Conservation (phyloP, 2,888 invertebrate genomes). For the Xiphydria camelus region DNA sequence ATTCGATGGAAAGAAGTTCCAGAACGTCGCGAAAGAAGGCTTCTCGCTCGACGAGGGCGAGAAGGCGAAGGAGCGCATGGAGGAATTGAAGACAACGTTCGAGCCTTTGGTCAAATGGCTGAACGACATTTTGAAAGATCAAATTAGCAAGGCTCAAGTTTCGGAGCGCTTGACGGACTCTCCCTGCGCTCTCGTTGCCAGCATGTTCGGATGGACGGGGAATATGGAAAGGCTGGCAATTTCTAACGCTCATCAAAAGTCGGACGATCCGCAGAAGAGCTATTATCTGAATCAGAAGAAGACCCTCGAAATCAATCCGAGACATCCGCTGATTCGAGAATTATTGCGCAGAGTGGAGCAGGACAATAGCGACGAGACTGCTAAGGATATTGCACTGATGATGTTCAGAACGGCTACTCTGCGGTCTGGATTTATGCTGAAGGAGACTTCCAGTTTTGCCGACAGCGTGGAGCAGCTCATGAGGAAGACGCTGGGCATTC, state of each 20-base stretch:
- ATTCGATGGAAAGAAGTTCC: conserved; percentile 98
- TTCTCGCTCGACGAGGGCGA: conserved; percentile 78
- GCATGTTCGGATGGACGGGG: conserved; percentile 98
- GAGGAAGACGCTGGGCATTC: conserved; percentile 76
- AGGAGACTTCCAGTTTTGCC: conserved; percentile 86
- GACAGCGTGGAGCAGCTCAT: conserved; percentile 89
- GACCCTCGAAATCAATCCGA: conserved; percentile 94
- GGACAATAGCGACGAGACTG: conserved; percentile 75
- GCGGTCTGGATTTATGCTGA: conserved; percentile 90
- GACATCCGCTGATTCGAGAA: conserved; percentile 94
- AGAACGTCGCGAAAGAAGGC: conserved; percentile 99
- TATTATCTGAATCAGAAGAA: conserved; percentile 95
- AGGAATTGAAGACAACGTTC: conserved; percentile 75
- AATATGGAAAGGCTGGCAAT: conserved; percentile 97
- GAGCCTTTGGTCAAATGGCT: conserved; percentile 93
- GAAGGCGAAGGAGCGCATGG: conserved; percentile 70
- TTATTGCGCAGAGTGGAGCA: conserved; percentile 79
- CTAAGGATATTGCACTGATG: conserved; percentile 83
- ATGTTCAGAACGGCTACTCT: conserved; percentile 92
- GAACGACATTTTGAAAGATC: conserved; percentile 78
- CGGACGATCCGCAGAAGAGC: conserved; percentile 86
- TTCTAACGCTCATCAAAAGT: conserved; percentile 95
- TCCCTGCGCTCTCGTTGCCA: conserved; percentile 95
- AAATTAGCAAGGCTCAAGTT: conserved; percentile 75
- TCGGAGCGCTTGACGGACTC: conserved; percentile 89